Conservation (phyloP, 2,113 vertebrate genomes). For the Pogona vitticeps region DNA sequence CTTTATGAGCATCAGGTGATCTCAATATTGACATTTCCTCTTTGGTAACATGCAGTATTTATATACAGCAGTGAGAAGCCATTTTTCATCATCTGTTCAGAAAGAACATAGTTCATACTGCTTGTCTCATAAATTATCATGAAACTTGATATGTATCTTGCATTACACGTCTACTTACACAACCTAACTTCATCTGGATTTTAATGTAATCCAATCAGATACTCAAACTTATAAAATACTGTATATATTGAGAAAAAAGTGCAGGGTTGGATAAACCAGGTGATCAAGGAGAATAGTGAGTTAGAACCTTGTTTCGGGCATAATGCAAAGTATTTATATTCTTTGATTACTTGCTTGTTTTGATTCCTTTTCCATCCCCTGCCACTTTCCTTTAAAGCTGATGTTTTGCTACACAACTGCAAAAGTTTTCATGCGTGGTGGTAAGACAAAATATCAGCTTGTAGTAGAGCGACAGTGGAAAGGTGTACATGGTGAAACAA, state of each 20-base stretch:
- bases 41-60: background rate
- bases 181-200: background rate
- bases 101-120: background rate
- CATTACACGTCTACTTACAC: background rate
- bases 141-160: background rate
- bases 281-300: background rate
- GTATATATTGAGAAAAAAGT: background rate
- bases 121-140: background rate
- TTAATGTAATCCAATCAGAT: background rate
- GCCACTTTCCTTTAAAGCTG: background rate
- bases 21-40: background rate
- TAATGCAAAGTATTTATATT: too few relatives aligned
- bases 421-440: background rate
- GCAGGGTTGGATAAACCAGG: background rate
- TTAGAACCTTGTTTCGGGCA: background rate
- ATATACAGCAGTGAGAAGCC: background rate
- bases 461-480: background rate
- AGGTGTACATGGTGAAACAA: background rate
- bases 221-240: background rate
- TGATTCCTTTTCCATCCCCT: too few relatives aligned
- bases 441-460: background rate
- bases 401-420: background rate
- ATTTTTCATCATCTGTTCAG: background rate
- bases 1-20: background rate
- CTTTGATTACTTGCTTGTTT: background rate